These are phyloP conservation scores for Dilophus febrilis DNA, from an alignment of 2,888 invertebrate species.

Conservation along the genomic window DNA sequence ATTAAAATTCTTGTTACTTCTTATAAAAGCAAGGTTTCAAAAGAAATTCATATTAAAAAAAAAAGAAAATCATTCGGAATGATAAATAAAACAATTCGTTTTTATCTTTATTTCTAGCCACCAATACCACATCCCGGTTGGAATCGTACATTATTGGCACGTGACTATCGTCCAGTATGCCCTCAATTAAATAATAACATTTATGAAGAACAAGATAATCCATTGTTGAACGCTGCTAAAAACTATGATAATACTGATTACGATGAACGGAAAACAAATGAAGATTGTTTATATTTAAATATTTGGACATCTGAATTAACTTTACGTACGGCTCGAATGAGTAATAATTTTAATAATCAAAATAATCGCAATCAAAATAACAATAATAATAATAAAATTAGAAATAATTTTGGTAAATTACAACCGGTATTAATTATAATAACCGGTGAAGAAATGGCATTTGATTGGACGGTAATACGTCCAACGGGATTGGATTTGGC, in stretches of 20 bases:
- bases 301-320: constrained; percentile 70
- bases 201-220: constrained; percentile 20
- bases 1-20: too few relatives aligned
- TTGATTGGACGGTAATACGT: constrained; percentile 39
- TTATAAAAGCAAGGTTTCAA: too few relatives aligned
- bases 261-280: constrained; percentile 25
- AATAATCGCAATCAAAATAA: constrained; percentile 3
- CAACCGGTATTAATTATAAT: constrained; percentile 38
- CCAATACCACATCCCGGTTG: constrained; percentile 49
- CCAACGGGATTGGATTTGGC: constrained; percentile 56
- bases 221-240: constrained; percentile 1
- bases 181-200: constrained; percentile 36
- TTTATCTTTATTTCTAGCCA: constrained; percentile 30
- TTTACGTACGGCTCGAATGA: too few relatives aligned
- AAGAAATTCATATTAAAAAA: too few relatives aligned
- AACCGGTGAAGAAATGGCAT: constrained; percentile 39
- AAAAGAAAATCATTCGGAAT: too few relatives aligned
- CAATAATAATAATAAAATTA: not conserved
- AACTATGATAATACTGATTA: constrained; percentile 10
- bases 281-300: constrained; percentile 82
- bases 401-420: constrained; percentile 12
- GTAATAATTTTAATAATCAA: too few relatives aligned
- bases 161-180: constrained; percentile 51
- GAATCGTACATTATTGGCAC: constrained; percentile 50
- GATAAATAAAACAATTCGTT: not conserved